These are phyloP conservation scores for Callipepla squamata DNA, from an alignment of 2,113 vertebrate species.

Conservation along the genomic window DNA sequence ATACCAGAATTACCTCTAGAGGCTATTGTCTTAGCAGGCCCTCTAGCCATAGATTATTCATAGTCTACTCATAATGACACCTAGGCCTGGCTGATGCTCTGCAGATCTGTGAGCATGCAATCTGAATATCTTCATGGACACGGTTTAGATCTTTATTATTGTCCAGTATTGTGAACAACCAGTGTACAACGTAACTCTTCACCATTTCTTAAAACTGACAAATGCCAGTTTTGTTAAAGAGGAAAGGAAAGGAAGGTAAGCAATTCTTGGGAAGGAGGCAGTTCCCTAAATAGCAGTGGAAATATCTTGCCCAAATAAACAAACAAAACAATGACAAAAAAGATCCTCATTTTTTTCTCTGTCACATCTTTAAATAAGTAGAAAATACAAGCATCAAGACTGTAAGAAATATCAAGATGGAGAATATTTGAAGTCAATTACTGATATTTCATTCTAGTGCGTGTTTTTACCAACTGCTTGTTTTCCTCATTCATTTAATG, in stretches of 20 bases:
- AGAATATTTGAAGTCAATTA: not conserved
- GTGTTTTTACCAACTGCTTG: not conserved
- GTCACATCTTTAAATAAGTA: not conserved
- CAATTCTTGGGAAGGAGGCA: not conserved
- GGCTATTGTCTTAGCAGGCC: not conserved
- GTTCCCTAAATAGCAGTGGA: not conserved
- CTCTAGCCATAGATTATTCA: not conserved
- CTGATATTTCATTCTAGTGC: not conserved
- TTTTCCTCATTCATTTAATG: not conserved
- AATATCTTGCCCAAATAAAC: not conserved
- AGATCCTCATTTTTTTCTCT: not conserved
- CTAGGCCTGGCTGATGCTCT: fast-evolving
- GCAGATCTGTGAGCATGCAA: not conserved
- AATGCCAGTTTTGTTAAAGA: not conserved
- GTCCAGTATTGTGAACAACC: not conserved
- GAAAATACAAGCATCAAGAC: not conserved
- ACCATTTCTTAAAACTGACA: not conserved
- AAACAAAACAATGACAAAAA: not conserved
- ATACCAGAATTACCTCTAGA: not conserved
- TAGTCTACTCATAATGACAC: not conserved
- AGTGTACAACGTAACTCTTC: not conserved
- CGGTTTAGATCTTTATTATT: not conserved
- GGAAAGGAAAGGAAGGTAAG: not conserved
- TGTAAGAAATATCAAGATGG: not conserved
- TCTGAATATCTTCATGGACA: fast-evolving